Evolutionary conservation across 2,888 invertebrate species (phyloP).

Genomic region (Alviniconcha strummeri): DNA sequence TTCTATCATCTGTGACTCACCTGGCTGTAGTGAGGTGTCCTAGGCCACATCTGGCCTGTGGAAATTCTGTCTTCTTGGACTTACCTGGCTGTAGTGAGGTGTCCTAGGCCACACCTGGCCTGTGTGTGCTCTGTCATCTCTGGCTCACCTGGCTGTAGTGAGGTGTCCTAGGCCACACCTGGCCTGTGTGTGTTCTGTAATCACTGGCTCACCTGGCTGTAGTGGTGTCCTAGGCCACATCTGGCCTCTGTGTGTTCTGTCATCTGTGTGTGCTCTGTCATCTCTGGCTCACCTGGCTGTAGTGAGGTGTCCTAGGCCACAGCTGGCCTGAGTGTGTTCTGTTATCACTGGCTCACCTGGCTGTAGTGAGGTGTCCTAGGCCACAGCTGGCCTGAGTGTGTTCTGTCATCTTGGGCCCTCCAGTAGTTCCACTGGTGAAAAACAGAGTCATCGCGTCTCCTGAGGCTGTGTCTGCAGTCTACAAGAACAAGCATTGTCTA

Average conservation of each 20-base stretch:
- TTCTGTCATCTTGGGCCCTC: conserved; percentile 75
- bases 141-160: conserved; percentile 33
- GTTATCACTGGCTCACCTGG: conserved; percentile 46
- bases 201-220: conserved; percentile 57
- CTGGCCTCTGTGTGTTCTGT: conserved; percentile 72
- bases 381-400: conserved; percentile 75
- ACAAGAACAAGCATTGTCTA: conserved; percentile 26
- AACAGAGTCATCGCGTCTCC: conserved; percentile 73
- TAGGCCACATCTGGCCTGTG: too few relatives aligned
- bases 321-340: too few relatives aligned
- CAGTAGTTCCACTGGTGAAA: conserved; percentile 76
- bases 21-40: too few relatives aligned
- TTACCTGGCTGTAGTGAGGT: conserved; percentile 65
- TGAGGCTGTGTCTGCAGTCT: conserved; percentile 64
- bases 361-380: conserved; percentile 70
- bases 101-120: conserved; percentile 52
- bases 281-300: conserved; percentile 72
- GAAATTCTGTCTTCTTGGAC: too few relatives aligned
- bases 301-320: too few relatives aligned
- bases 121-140: too few relatives aligned
- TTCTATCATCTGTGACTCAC: conserved; percentile 42
- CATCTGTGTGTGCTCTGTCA: too few relatives aligned
- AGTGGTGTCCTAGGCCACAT: conserved; percentile 60
- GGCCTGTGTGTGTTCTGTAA: too few relatives aligned
- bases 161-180: too few relatives aligned